These are phyloP conservation scores for Dicrurus megarhynchus DNA, from an alignment of 2,113 vertebrate genomes.

Conservation along the genomic window DNA sequence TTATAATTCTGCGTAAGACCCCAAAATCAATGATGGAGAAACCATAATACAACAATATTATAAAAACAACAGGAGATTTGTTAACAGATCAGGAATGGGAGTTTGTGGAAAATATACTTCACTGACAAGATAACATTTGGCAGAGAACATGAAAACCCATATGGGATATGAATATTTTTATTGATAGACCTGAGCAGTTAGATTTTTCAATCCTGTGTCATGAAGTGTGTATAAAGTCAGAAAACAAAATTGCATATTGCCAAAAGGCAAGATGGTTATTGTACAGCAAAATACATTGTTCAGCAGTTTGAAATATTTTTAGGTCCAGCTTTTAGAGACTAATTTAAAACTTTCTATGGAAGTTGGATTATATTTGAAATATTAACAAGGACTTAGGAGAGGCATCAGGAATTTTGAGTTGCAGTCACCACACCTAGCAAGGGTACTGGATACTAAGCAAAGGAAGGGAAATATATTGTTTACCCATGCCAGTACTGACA, in stretches of 20 bases:
- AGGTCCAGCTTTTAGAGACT: not conserved
- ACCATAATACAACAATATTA: not conserved
- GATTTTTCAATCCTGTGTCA: not conserved
- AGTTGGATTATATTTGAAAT: not conserved
- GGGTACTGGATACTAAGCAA: not conserved
- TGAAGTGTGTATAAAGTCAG: not conserved
- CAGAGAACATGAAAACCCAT: not conserved
- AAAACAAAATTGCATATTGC: not conserved
- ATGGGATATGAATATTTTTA: not conserved
- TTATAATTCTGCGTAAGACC: not conserved
- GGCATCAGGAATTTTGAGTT: not conserved
- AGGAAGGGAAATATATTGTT: not conserved
- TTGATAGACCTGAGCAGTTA: not conserved
- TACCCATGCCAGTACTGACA: not conserved
- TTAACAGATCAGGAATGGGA: not conserved
- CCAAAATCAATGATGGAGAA: not conserved
- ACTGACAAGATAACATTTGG: not conserved
- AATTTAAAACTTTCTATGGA: not conserved
- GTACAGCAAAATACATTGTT: not conserved
- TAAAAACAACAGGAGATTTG: not conserved
- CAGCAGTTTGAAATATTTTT: not conserved
- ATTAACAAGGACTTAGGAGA: not conserved
- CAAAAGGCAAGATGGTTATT: not conserved
- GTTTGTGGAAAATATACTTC: not conserved
- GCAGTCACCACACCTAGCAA: not conserved